phyloP scores from a whole-genome alignment of 2,888 invertebrate genomes.

The Harpalus rubripes region DNA sequence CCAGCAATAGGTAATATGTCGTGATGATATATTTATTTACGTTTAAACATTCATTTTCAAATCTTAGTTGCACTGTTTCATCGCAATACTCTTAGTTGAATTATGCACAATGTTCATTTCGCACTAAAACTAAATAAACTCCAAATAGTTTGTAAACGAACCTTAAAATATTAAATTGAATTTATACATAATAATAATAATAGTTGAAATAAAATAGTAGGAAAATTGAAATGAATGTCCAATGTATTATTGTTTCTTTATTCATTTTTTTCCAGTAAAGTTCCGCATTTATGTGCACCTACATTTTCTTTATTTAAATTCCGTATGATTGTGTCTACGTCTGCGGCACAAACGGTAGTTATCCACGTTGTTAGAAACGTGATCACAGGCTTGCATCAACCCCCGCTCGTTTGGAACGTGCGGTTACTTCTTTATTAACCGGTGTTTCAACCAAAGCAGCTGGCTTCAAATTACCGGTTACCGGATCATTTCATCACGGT shows the following conservation, averaged over 20 bases:
- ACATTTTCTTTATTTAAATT: neutral
- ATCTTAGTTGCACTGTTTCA: too few species aligned
- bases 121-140: too few species aligned
- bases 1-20: too few species aligned
- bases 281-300: neutral
- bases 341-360: constrained; percentile 25
- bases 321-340: neutral
- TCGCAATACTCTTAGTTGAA: too few species aligned
- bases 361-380: constrained; percentile 37
- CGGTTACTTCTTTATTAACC: constrained; percentile 64
- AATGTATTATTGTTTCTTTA: neutral
- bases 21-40: too few species aligned
- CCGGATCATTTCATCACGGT: constrained; percentile 64
- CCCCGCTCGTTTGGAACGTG: constrained; percentile 49
- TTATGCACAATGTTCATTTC: too few species aligned
- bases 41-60: too few species aligned
- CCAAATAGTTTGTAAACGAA: too few species aligned
- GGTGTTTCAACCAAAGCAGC: constrained; percentile 61
- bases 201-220: neutral
- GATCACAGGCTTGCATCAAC: constrained; percentile 46
- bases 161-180: too few species aligned
- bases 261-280: neutral
- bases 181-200: too few species aligned
- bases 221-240: neutral
- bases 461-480: constrained; percentile 62